Evolutionary conservation across 2,113 vertebrate genomes (phyloP).

Genomic region (Dermatemys mawii): DNA sequence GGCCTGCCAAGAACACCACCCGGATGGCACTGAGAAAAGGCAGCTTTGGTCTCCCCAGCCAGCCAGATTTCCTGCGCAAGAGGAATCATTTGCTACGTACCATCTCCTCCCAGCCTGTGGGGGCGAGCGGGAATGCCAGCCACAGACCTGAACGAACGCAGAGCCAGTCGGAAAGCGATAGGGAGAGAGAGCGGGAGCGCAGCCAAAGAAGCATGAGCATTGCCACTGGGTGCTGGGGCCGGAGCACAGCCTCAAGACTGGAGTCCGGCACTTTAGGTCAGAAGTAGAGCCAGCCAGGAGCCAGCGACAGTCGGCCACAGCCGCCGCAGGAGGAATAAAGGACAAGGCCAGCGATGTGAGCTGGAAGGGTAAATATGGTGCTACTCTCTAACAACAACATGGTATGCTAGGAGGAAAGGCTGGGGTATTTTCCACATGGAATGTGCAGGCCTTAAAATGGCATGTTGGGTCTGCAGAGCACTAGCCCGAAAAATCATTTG

Average conservation of each 20-base stretch:
- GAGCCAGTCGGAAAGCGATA: slow-evolving; percentile 89
- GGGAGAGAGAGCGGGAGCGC: slow-evolving; percentile 84
- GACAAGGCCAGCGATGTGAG: slow-evolving; percentile 42
- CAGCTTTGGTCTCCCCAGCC: slow-evolving; percentile 92
- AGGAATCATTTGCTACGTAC: slow-evolving; percentile 95
- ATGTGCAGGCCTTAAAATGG: slow-evolving; percentile 67
- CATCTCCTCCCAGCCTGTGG: slow-evolving; percentile 89
- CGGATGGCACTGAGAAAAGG: slow-evolving; percentile 96
- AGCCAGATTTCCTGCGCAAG: slow-evolving; percentile 94
- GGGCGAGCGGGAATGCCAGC: slow-evolving; percentile 28
- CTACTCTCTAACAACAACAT: slow-evolving; percentile 66
- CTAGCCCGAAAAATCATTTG: slow-evolving; percentile 36
- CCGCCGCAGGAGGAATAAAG: not conserved
- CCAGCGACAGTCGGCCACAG: slow-evolving; percentile 6
- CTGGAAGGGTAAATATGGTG: slow-evolving; percentile 76
- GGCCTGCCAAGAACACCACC: slow-evolving; percentile 89
- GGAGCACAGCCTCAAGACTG: slow-evolving; percentile 80
- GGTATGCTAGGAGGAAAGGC: slow-evolving; percentile 50
- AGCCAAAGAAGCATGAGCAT: slow-evolving; percentile 95
- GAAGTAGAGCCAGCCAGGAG: slow-evolving; percentile 69
- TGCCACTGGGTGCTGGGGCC: slow-evolving; percentile 95
- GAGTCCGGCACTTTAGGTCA: slow-evolving; percentile 81
- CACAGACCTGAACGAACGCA: slow-evolving; percentile 90
- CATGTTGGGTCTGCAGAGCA: slow-evolving; percentile 33
- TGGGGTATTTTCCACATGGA: slow-evolving; percentile 16